Base-by-base conservation (phyloP, 2,113 vertebrate species). In the Corythaixoides concolor region DNA sequence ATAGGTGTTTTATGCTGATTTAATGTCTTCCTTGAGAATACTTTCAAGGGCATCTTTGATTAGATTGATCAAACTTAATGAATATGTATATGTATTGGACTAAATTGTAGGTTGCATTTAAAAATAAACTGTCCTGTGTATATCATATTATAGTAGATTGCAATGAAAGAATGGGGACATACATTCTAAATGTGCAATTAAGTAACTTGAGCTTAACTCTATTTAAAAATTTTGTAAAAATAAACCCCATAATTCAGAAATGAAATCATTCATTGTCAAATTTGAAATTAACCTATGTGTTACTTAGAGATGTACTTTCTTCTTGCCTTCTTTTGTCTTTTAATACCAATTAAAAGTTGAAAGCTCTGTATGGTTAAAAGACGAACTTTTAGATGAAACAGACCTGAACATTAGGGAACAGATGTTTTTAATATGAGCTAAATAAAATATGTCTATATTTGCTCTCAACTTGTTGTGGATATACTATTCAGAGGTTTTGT, bases 1-100 rank as follows among this genome's bases (percentile, higher is more conserved):
- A 93, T 95, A 95, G 74, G 89, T 90, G 45, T 77, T 95, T 97
- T 90, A 96, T 96, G 91, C 94, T 93, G 92, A 97, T 95, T 95
- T 96, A 82, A 95, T 95, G 53, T 69, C 77, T 95, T 96, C 75
- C 92, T 82, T 93, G 93, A 96, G 94, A 96, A 94, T 92, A 72
- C 75, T 85, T 96, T 95, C 96, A 97, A 97, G 97, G 96, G 91
- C 96, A 59, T 75, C 39, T 96, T 96, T 97, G 97, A 97, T 97
- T 97, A 97, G 90, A 96, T 95, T 97, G 96, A 97, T 96, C 94
- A 97, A 66, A 75, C 85, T 90, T 97, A 86, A 97, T 97, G 97
- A 97, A 97, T 97, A 97, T 97, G 95, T 96, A 96, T 97, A 88
- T 68, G 67, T 95, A 96, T 97, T 90, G 93, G 73, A 87, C 90